phyloP scores from a whole-genome alignment of 2,888 invertebrate species.

The Lottia scabra region DNA sequence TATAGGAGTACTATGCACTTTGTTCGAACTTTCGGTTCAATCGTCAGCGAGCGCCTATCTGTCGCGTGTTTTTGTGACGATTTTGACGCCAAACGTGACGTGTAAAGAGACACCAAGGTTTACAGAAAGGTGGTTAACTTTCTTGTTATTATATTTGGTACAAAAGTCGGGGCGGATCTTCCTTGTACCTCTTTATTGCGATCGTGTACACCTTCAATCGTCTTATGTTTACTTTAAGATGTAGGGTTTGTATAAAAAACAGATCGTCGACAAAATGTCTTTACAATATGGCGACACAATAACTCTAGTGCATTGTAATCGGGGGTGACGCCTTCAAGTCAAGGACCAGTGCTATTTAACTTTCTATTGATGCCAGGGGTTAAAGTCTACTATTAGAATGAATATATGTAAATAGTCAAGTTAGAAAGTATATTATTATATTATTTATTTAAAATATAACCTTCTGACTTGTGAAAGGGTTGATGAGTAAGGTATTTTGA shows the following conservation, averaged over 20 bases:
- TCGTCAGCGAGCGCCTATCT: neutral
- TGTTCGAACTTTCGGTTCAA: no score
- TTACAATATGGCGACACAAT: conserved; percentile 1
- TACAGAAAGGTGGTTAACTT: neutral
- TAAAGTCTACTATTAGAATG: no score
- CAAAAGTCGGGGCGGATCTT: neutral
- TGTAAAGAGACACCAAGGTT: neutral
- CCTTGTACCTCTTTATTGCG: neutral
- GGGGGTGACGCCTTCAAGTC: conserved; percentile 2
- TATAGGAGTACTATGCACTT: no score
- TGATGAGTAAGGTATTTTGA: no score
- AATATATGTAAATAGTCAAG: no score
- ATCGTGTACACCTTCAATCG: neutral
- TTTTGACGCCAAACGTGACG: neutral
- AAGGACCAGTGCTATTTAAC: neutral
- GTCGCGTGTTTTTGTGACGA: conserved; percentile 1
- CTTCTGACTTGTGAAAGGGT: no score
- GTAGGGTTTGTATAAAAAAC: neutral
- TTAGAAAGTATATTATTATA: no score
- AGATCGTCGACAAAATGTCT: neutral
- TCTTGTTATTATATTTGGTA: neutral
- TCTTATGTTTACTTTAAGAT: neutral
- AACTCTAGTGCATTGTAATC: neutral
- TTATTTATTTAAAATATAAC: no score
- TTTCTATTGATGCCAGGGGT: neutral